Evolutionary conservation across 1,140 invertebrate species (phyloP).

Genomic region (Aphidius ervi): DNA sequence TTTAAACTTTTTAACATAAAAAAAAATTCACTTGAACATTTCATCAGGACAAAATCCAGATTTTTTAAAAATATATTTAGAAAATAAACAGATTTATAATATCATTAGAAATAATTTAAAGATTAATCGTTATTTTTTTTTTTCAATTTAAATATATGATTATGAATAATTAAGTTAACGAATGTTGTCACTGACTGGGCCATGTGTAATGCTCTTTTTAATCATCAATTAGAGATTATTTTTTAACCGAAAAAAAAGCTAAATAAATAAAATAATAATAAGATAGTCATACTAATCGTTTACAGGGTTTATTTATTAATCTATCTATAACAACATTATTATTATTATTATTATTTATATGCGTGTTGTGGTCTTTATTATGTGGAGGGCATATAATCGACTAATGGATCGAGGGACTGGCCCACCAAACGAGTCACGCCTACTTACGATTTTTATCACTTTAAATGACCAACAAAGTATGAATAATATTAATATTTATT

Average conservation of each 20-base stretch:
- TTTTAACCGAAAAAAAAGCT: too few relatives aligned
- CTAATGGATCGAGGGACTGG: not conserved
- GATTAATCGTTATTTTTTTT: too few relatives aligned
- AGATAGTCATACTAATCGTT: constrained; percentile 28
- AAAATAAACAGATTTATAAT: constrained; percentile 3
- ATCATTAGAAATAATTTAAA: not conserved
- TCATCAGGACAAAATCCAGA: not conserved
- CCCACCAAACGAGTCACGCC: too few relatives aligned
- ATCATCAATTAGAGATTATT: constrained; percentile 47
- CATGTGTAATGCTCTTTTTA: constrained; percentile 51
- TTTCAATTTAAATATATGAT: not conserved
- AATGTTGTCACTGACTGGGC: constrained; percentile 43
- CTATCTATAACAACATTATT: not conserved
- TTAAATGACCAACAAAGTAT: too few relatives aligned
- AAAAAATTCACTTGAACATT: constrained; percentile 10
- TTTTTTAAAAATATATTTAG: constrained; percentile 2
- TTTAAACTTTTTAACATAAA: not conserved
- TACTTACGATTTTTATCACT: too few relatives aligned
- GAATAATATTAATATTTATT: too few relatives aligned
- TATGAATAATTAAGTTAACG: constrained; percentile 38
- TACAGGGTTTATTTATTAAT: constrained; percentile 14
- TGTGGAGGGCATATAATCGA: not conserved
- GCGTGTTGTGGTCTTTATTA: too few relatives aligned
- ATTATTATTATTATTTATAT: constrained; percentile 1
- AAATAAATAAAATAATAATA: constrained; percentile 27